Conservation (phyloP, 2,888 invertebrate genomes). For the Phyllotreta striolata region DNA sequence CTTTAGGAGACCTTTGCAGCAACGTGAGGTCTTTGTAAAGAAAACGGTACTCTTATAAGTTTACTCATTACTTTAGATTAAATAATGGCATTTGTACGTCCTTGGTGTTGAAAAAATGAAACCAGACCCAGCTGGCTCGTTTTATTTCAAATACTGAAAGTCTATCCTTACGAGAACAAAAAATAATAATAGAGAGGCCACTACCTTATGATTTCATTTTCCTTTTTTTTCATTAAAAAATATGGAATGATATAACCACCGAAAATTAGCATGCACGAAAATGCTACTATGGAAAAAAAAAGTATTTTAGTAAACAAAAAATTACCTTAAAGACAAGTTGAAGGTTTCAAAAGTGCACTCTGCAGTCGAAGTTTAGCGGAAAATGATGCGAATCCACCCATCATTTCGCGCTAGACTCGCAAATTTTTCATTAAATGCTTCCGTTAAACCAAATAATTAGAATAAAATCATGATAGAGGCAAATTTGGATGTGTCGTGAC, state of each 20-base stretch:
- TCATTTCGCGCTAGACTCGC: neutral
- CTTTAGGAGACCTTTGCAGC: neutral
- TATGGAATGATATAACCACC: constrained; percentile 28
- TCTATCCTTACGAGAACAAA: constrained; percentile 29
- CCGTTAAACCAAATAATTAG: too few relatives aligned
- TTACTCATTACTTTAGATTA: neutral
- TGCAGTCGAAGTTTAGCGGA: neutral
- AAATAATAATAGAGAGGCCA: constrained; percentile 29
- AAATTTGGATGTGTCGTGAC: neutral
- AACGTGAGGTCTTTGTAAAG: neutral
- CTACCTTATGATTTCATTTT: constrained; percentile 32
- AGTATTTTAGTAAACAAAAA: constrained; percentile 21
- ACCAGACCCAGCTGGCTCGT: constrained; percentile 34
- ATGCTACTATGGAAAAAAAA: constrained; percentile 23
- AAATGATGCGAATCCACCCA: neutral
- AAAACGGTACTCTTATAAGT: neutral
- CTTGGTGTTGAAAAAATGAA: constrained; percentile 22
- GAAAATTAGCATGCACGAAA: constrained; percentile 26
- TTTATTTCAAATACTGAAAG: constrained; percentile 30
- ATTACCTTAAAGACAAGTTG: neutral
- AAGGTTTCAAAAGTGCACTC: constrained; percentile 2
- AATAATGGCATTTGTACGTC: too few relatives aligned
- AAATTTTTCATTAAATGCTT: constrained; percentile 6
- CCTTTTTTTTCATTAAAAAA: constrained; percentile 15
- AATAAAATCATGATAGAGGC: neutral